These are phyloP conservation scores for Parthenolecanium corni DNA, from an alignment of 2,888 invertebrate genomes.

Conservation along the genomic window DNA sequence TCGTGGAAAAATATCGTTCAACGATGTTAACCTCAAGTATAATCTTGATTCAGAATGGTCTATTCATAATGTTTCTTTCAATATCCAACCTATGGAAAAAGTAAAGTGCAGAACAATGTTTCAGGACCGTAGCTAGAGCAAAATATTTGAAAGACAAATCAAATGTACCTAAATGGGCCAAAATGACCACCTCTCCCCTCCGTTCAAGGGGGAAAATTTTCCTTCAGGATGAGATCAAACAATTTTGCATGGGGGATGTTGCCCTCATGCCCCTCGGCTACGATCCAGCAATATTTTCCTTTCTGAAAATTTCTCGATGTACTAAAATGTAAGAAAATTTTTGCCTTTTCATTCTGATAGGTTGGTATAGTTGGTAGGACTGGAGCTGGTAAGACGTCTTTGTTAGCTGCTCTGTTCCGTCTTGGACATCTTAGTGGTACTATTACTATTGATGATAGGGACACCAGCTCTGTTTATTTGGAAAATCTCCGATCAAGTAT, in stretches of 20 bases:
- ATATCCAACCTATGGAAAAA: slow-evolving; percentile 51
- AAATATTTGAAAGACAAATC: too few species aligned
- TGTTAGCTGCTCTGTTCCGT: slow-evolving; percentile 57
- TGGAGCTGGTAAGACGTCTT: slow-evolving; percentile 57
- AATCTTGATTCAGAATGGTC: slow-evolving; percentile 56
- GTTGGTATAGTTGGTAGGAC: slow-evolving; percentile 57
- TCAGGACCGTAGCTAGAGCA: too few species aligned
- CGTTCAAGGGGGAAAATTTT: too few species aligned
- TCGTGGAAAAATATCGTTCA: slow-evolving; percentile 56
- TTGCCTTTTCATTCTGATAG: slow-evolving; percentile 35
- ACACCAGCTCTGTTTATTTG: slow-evolving; percentile 47
- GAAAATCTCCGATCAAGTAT: slow-evolving; percentile 49
- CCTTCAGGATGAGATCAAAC: too few species aligned
- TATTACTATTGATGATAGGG: slow-evolving; percentile 57
- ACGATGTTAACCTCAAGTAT: slow-evolving; percentile 58
- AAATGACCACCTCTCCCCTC: too few species aligned
- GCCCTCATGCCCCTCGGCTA: too few species aligned
- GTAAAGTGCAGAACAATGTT: slow-evolving; percentile 32
- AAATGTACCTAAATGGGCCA: too few species aligned
- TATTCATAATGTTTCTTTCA: slow-evolving; percentile 56
- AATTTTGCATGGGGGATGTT: too few species aligned
- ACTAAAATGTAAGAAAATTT: too few species aligned
- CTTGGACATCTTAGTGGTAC: slow-evolving; percentile 54
- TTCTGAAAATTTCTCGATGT: too few species aligned
- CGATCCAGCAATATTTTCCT: too few species aligned